Base-by-base conservation (phyloP, 1,140 invertebrate genomes). In the Teleogryllus occipitalis region DNA sequence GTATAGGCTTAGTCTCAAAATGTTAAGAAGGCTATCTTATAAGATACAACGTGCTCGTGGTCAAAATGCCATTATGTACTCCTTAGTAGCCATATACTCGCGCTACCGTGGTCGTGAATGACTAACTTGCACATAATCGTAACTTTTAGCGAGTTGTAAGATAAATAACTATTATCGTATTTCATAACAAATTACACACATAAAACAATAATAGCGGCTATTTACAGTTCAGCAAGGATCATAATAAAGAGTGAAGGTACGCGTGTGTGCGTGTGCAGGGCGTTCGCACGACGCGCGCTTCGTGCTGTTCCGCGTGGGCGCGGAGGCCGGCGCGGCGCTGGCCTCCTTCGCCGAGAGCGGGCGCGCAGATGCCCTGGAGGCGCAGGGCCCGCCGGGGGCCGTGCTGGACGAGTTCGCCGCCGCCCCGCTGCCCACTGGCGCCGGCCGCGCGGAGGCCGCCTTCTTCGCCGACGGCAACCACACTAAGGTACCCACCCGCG, bases 391-490 rank as follows among this genome's bases (percentile, higher is more conserved):
- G 76, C 84, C 87, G 80, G 89, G 92, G 18, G 89, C 92, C 21
- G 89, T 94, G 39, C 89, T 95, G 81, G 95, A 97, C 84, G 91
- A 93, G 78, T 97, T 98, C 86, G 92, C 89, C 72, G 94, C 93
- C 14, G 93, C 95, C 3, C 89, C 93, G 0, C 90, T 97, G 18
- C 85, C 88, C 2, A 88, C 91, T 80, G 95, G 96, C 2, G 91
- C 93, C 74, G 95, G 95, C 1, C 87, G 90, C 74, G 93, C 94
- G 39, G 92, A 95, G 83, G 90, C 94, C 0, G 90, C 94, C 83
- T 94, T 97, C 84, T 95, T 96, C 84, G 92, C 96, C n/a, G 95
- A 97, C 85, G 94, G 94, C 79, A 95, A 95, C 86, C 95, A 97
- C 88, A 95, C 95, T 8, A 89, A 89, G 87, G 93, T 94, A 86